These are phyloP conservation scores for Anseranas semipalmata DNA, from an alignment of 2,113 vertebrate genomes.

Conservation along the genomic window DNA sequence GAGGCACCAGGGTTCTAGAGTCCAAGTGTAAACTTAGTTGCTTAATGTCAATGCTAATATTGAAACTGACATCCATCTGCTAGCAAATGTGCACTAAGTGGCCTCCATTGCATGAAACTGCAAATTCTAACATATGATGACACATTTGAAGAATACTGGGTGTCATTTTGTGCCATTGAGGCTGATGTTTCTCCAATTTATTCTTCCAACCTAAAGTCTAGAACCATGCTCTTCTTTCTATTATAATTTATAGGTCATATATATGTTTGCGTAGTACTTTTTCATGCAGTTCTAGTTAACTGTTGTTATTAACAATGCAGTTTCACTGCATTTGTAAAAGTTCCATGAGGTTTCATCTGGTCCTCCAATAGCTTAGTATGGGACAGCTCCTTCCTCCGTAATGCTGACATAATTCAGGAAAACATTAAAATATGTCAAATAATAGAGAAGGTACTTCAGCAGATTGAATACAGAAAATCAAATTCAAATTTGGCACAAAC, in stretches of 20 bases:
- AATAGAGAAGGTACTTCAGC: background rate
- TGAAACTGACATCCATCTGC: background rate
- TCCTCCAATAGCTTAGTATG: accelerated
- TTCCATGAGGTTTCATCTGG: background rate
- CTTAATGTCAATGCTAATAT: background rate
- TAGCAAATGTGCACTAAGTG: background rate
- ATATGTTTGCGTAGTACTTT: background rate
- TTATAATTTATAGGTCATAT: background rate
- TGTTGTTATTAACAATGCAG: background rate
- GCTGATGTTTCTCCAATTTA: background rate
- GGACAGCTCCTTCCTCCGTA: background rate
- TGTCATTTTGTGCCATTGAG: background rate
- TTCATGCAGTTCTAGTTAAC: background rate
- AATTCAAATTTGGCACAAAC: background rate
- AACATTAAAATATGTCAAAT: background rate
- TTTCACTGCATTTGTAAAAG: background rate
- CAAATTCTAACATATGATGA: background rate
- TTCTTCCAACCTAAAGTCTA: background rate
- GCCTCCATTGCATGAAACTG: background rate
- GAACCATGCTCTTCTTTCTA: background rate
- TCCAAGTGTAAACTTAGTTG: background rate
- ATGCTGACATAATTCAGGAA: background rate
- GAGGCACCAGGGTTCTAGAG: background rate
- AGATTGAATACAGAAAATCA: background rate
- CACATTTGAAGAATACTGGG: background rate